A percentile compares a stretch with the other conserved stretches of the same genome.
phyloP scores from a whole-genome alignment of 1,140 invertebrate genomes.

The Tetragonula clypearis region DNA sequence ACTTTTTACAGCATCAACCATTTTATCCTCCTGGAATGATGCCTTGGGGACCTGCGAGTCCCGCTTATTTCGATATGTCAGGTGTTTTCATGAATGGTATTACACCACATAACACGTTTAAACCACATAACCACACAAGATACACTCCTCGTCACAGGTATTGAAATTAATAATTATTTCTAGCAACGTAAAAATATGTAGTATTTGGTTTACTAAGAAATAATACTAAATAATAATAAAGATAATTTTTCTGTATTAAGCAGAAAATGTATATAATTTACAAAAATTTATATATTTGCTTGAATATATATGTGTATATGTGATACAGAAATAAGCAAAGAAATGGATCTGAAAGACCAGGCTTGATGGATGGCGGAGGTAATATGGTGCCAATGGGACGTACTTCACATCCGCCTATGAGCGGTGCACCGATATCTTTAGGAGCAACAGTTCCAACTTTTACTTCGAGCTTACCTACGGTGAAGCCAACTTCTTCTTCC shows the following conservation, averaged over 20 bases:
- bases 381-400: conserved; percentile 76
- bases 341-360: conserved; percentile 75
- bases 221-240: background rate
- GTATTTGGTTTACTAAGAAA: background rate
- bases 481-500: conserved; percentile 77
- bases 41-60: conserved; percentile 83
- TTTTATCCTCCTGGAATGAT: conserved; percentile 84
- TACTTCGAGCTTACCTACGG: conserved; percentile 72
- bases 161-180: conserved; percentile 15
- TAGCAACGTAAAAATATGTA: background rate
- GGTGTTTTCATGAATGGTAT: conserved; percentile 89
- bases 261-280: too few species aligned
- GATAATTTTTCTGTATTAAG: background rate
- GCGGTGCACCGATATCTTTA: conserved; percentile 68
- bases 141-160: conserved; percentile 78
- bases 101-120: conserved; percentile 86
- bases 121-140: conserved; percentile 79
- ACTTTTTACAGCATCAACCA: conserved; percentile 81
- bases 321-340: conserved; percentile 76
- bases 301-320: conserved; percentile 9
- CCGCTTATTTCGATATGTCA: conserved; percentile 87
- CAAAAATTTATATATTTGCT: background rate
- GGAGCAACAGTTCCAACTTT: conserved; percentile 69
- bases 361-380: conserved; percentile 52
- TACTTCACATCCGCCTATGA: conserved; percentile 73